Conservation (phyloP, 2,113 vertebrate genomes). For the Cettia cetti region DNA sequence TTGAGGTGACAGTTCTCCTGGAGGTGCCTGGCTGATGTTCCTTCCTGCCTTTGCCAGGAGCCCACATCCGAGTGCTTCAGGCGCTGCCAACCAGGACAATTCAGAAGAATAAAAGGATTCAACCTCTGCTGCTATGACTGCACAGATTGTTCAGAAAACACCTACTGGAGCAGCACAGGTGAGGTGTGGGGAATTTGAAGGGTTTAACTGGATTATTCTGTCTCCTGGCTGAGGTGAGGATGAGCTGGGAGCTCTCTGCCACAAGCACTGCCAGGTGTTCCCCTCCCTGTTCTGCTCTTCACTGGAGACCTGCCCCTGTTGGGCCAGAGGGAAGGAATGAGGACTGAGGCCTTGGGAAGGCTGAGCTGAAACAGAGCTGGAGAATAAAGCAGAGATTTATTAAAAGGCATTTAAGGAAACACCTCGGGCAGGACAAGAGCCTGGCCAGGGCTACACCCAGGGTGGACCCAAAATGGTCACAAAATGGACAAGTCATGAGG, state of each 20-base stretch:
- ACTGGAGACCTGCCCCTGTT: background rate
- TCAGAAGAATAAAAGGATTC: slow-evolving; percentile 60
- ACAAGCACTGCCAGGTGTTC: background rate
- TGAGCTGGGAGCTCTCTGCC: background rate
- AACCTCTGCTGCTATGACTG: slow-evolving; percentile 86
- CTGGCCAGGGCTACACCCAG: background rate
- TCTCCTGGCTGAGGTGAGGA: background rate
- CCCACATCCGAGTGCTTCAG: slow-evolving; percentile 82
- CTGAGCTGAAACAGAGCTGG: background rate
- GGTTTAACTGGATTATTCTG: background rate
- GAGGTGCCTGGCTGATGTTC: background rate
- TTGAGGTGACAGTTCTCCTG: fast-evolving
- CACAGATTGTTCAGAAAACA: slow-evolving; percentile 81
- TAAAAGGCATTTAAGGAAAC: background rate
- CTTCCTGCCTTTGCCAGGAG: slow-evolving; percentile 42
- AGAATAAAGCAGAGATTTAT: background rate
- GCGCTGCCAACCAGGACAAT: slow-evolving; percentile 76
- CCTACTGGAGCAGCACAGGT: slow-evolving; percentile 68
- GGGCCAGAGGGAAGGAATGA: background rate
- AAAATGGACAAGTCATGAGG: too few relatives aligned
- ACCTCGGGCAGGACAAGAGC: background rate
- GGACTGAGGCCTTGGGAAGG: background rate
- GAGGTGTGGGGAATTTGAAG: background rate
- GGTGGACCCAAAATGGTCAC: background rate
- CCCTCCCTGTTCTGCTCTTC: background rate